Percentiles rank a stretch among this genome's conserved stretches.
Conservation (phyloP, 2,888 invertebrate species). For the Nymphalis c-album region DNA sequence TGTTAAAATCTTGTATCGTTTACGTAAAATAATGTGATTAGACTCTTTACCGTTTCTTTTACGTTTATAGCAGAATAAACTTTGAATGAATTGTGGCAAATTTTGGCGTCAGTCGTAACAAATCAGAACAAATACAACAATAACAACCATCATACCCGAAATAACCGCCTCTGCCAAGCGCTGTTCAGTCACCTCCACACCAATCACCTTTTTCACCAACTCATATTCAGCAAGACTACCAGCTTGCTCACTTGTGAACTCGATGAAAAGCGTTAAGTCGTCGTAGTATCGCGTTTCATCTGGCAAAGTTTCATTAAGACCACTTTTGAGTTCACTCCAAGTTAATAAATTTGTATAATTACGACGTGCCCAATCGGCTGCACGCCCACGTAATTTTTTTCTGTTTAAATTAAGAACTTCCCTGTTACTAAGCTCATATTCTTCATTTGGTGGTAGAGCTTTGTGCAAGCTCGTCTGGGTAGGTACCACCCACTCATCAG, state of each 20-base stretch:
- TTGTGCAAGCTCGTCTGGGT: too few species aligned
- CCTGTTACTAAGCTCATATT: neutral
- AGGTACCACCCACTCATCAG: too few species aligned
- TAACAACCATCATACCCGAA: too few species aligned
- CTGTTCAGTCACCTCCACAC: neutral
- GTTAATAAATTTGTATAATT: neutral
- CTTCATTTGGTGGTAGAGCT: too few species aligned
- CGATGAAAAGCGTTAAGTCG: neutral
- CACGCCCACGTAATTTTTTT: slow-evolving; percentile 1
- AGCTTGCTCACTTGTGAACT: neutral
- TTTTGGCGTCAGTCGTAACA: too few species aligned
- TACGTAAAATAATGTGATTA: too few species aligned
- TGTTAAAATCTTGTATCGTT: too few species aligned
- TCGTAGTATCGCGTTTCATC: neutral
- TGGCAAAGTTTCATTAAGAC: neutral
- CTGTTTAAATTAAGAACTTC: neutral
- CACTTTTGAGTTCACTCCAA: neutral
- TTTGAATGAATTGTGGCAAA: too few species aligned
- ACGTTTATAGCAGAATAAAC: too few species aligned
- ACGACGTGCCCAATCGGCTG: neutral
- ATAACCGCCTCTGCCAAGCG: neutral
- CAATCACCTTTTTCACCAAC: neutral
- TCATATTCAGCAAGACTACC: neutral
- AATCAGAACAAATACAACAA: too few species aligned
- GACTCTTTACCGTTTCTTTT: too few species aligned